These are phyloP conservation scores for Platycercus adscitus DNA, from an alignment of 2,113 vertebrate species.

Conservation along the genomic window DNA sequence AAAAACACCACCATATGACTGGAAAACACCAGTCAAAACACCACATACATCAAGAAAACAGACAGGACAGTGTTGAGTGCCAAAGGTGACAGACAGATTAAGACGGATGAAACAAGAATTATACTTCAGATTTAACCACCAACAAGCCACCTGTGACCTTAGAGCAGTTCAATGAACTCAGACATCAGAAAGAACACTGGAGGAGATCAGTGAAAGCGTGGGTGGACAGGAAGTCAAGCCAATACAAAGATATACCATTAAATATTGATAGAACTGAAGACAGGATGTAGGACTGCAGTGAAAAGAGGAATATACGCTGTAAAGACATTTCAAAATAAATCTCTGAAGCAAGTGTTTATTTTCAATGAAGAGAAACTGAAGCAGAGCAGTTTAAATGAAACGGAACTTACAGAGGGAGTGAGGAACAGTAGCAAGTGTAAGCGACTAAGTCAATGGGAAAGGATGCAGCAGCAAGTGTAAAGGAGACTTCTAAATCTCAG, in stretches of 20 bases:
- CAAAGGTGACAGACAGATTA: slow-evolving; percentile 40
- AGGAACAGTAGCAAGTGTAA: not conserved
- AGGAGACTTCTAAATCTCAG: not conserved
- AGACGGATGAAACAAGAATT: not conserved
- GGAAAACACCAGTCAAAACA: not conserved
- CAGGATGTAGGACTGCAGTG: not conserved
- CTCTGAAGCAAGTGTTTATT: not conserved
- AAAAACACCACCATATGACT: not conserved
- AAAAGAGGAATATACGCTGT: not conserved
- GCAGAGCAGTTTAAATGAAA: not conserved
- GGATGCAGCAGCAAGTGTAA: not conserved
- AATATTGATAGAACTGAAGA: slow-evolving; percentile 28
- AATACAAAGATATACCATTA: slow-evolving; percentile 14
- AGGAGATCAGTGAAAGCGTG: not conserved
- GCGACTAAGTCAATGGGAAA: not conserved
- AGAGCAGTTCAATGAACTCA: not conserved
- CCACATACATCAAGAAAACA: not conserved
- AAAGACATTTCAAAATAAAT: not conserved
- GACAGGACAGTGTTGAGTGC: not conserved
- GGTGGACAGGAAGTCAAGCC: not conserved
- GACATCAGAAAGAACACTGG: not conserved
- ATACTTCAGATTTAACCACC: not conserved
- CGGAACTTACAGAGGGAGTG: not conserved
- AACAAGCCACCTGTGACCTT: slow-evolving; percentile 32
- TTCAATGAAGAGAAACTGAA: not conserved